Conservation (phyloP, 2,888 invertebrate species). For the Dynastes hyllus region DNA sequence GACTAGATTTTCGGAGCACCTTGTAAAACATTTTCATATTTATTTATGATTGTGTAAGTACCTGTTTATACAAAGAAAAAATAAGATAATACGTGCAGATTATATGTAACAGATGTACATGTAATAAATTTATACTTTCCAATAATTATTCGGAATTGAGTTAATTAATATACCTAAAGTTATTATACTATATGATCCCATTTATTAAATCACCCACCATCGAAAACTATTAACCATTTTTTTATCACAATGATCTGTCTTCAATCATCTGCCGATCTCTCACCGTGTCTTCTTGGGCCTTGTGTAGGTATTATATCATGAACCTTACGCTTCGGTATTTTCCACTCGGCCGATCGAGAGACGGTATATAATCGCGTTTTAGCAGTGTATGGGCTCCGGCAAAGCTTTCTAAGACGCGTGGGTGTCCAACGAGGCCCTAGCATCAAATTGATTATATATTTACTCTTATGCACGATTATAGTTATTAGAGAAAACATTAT, state of each 20-base stretch:
- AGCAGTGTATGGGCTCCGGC: constrained; percentile 31
- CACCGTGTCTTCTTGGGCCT: neutral
- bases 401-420: constrained; percentile 59
- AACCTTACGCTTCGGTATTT: constrained; percentile 10
- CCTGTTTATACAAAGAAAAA: too few relatives aligned
- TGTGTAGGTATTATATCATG: constrained; percentile 25
- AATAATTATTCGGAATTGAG: neutral
- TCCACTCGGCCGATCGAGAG: neutral
- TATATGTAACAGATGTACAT: neutral
- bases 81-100: too few relatives aligned
- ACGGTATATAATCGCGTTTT: constrained; percentile 10
- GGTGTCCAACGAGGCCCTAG: constrained; percentile 68
- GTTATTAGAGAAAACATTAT: constrained; percentile 73
- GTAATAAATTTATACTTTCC: neutral
- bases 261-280: constrained; percentile 14
- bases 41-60: too few relatives aligned
- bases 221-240: constrained; percentile 39
- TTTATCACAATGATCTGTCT: constrained; percentile 27
- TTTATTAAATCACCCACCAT: constrained; percentile 27
- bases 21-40: too few relatives aligned
- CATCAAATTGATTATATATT: constrained; percentile 73
- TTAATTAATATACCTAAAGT: neutral
- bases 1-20: too few relatives aligned
- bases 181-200: neutral
- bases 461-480: constrained; percentile 70